Base-by-base conservation (phyloP, 2,113 vertebrate genomes). In the Spea bombifrons region DNA sequence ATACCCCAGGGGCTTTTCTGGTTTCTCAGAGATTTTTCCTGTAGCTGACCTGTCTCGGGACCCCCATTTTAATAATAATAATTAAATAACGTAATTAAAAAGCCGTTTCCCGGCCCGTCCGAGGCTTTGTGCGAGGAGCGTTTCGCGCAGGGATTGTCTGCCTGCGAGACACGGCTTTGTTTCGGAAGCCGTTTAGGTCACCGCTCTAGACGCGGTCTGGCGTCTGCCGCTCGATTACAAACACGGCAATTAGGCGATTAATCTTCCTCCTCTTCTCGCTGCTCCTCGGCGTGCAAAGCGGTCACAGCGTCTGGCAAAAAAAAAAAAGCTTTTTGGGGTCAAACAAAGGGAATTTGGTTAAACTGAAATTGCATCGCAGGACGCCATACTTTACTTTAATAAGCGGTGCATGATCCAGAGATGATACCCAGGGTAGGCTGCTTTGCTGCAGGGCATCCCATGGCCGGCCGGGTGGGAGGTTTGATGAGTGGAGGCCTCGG, bases 131-230 rank as follows among this genome's bases (percentile, higher is more conserved):
- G 59, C 59, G 59, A 16, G 15, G 15, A 63, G 4, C 71, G 52
- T 59, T 73, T 55, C 59, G 71, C 73, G 59, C 61, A 2, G 5
- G 8, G 49, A 30, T 30, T 5, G 64, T 66, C 61, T 75, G 7
- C 46, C 7, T 6, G 6, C n/a, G 16, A 66, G 44, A 15, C 47
- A 43, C 73, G 16, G 10, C 47, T 55, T 52, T 66, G 63, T 75
- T 47, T 50, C 5, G 64, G 4, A 15, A 59, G 17, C 49, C 17
- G 73, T 46, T 53, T 15, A 75, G 72, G 72, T 74, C 72, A 63
- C 49, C 7, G 4, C 68, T 71, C 52, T 3, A 48, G 68, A 12
- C 68, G 8, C 71, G 65, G 63, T 75, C 73, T 75, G 73, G 73
- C 73, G 61, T 44, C 72, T n/a, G n/a, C 15, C 44, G 57, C 59